These are phyloP conservation scores for Chymomyza costata DNA, from an alignment of 1,140 invertebrate genomes.

Conservation along the genomic window DNA sequence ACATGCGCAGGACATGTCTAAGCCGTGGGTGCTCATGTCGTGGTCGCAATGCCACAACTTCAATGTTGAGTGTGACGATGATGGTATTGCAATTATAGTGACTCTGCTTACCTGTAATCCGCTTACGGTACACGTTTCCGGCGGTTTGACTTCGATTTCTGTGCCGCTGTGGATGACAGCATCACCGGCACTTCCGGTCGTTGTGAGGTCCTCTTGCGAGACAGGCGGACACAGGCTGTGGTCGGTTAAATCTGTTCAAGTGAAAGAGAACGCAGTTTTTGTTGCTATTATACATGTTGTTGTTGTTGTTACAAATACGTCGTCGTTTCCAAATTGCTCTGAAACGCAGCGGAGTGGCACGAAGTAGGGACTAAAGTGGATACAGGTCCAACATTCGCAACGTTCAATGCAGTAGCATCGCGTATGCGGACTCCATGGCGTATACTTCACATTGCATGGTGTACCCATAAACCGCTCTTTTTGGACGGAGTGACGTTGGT, in stretches of 20 bases:
- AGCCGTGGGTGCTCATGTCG: conserved; percentile 1
- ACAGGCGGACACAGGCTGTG: conserved; percentile 61
- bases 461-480: too few relatives aligned
- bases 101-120: conserved; percentile 77
- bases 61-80: conserved; percentile 47
- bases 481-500: too few relatives aligned
- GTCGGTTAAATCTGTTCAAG: conserved; percentile 61
- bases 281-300: conserved; percentile 28
- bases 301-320: conserved; percentile 7
- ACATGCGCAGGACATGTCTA: not conserved
- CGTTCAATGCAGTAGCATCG: too few relatives aligned
- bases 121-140: conserved; percentile 76
- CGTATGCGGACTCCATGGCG: too few relatives aligned
- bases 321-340: conserved; percentile 24
- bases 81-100: conserved; percentile 60
- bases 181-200: conserved; percentile 47
- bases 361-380: too few relatives aligned
- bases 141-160: conserved; percentile 65
- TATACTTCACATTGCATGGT: too few relatives aligned
- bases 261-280: conserved; percentile 45
- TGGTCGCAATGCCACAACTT: conserved; percentile 15
- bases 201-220: conserved; percentile 56
- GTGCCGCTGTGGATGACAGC: conserved; percentile 57
- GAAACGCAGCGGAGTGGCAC: conserved; percentile 17
- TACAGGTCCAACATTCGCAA: too few relatives aligned